Evolutionary conservation across 2,113 vertebrate genomes (phyloP).

Genomic region (Patagioenas fasciata): DNA sequence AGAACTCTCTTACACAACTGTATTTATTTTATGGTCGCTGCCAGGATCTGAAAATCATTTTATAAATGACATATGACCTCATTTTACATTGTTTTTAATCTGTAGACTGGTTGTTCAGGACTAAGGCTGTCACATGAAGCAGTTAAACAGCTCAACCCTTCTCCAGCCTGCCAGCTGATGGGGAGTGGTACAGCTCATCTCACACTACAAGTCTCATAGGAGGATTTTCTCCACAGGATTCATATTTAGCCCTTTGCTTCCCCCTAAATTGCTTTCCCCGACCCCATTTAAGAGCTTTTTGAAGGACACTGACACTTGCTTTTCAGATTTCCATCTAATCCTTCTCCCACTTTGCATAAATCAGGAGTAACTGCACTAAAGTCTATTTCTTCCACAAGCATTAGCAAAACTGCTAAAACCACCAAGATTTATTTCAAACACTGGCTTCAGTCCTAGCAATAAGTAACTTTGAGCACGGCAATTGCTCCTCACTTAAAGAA

Average conservation of each 20-base stretch:
- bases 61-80: neutral
- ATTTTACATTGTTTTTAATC: neutral
- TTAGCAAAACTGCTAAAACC: slow-evolving; percentile 20
- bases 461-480: neutral
- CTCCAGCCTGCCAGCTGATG: neutral
- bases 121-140: neutral
- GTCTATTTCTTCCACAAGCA: neutral
- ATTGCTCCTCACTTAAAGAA: neutral
- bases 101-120: neutral
- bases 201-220: neutral
- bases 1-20: neutral
- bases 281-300: neutral
- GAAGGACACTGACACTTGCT: slow-evolving; percentile 9
- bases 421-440: slow-evolving; percentile 26
- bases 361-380: slow-evolving; percentile 1
- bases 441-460: slow-evolving; percentile 2
- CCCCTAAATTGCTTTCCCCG: slow-evolving; percentile 6
- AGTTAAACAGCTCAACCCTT: neutral
- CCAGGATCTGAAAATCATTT: neutral
- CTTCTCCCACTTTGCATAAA: slow-evolving; percentile 11
- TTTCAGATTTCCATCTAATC: slow-evolving; percentile 6
- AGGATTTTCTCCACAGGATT: slow-evolving; percentile 1
- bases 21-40: neutral
- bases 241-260: neutral
- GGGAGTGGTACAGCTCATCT: neutral